phyloP scores from a whole-genome alignment of 2,113 vertebrate genomes.

The Azemiops feae region DNA sequence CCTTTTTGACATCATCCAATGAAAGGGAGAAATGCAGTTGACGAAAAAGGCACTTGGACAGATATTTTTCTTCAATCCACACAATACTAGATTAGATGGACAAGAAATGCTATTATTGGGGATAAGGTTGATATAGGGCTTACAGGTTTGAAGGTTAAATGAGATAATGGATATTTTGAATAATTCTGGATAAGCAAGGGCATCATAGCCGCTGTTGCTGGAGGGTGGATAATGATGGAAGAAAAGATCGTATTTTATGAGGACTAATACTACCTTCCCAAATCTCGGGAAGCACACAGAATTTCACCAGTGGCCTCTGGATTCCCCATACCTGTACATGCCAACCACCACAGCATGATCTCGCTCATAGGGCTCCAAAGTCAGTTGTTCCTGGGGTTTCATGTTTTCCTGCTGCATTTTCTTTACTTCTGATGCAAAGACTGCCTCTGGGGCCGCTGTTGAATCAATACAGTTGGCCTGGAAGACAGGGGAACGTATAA shows the following conservation, averaged over 20 bases:
- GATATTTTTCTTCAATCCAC: neutral
- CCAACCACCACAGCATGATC: constrained; percentile 93
- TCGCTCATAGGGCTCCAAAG: constrained; percentile 90
- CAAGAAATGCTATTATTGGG: neutral
- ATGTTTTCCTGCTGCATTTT: constrained; percentile 92
- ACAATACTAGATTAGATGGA: neutral
- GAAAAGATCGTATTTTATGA: neutral
- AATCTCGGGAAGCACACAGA: neutral
- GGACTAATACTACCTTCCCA: neutral
- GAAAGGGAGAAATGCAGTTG: neutral
- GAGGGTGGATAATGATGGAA: neutral
- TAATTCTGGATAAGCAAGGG: neutral
- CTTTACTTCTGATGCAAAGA: constrained; percentile 89
- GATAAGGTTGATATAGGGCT: neutral
- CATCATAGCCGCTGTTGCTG: neutral
- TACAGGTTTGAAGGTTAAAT: neutral
- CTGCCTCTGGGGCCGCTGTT: constrained; percentile 87
- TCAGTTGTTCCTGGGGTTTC: constrained; percentile 93
- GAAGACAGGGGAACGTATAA: neutral
- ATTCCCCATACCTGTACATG: constrained; percentile 81
- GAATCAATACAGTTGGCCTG: constrained; percentile 95
- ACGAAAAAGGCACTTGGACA: neutral
- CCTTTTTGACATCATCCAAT: neutral
- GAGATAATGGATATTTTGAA: neutral
- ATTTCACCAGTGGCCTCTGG: neutral